A percentile compares a stretch with the other conserved stretches of the same genome.
Conservation (phyloP, 53 echinoderm and acorn worm genomes). For the Astropecten irregularis region DNA sequence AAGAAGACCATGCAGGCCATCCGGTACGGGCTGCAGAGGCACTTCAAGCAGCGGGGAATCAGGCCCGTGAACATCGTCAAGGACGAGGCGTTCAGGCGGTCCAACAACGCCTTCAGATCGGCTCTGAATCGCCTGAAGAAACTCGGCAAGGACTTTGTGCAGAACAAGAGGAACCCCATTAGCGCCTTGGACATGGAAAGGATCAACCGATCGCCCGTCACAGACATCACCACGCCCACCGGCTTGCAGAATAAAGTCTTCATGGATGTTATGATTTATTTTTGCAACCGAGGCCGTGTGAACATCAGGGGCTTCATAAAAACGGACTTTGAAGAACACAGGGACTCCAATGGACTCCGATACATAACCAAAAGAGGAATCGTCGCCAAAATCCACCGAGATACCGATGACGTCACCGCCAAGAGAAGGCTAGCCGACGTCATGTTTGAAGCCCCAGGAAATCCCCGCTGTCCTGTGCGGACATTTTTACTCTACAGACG, state of each 20-base stretch:
- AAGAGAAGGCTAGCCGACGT: constrained; percentile 50
- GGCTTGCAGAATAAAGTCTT: constrained; percentile 66
- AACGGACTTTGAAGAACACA: constrained; percentile 36
- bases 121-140: constrained; percentile 45
- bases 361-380: constrained; percentile 50
- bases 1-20: constrained; percentile 28
- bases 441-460: constrained; percentile 55
- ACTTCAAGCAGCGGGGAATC: constrained; percentile 1
- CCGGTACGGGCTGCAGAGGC: constrained; percentile 32
- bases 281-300: constrained; percentile 55
- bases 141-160: constrained; percentile 48
- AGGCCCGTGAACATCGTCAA: constrained; percentile 28
- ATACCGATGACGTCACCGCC: constrained; percentile 41
- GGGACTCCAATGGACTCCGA: constrained; percentile 21
- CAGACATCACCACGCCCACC: constrained; percentile 32
- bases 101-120: constrained; percentile 41
- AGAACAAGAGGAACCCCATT: constrained; percentile 54
- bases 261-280: constrained; percentile 53
- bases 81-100: constrained; percentile 9
- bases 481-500: constrained; percentile 39
- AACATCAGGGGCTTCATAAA: constrained; percentile 55
- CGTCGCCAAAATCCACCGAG: constrained; percentile 57
- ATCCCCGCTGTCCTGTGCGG: constrained; percentile 39
- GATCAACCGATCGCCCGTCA: constrained; percentile 47
- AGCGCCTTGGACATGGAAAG: constrained; percentile 51